Evolutionary conservation across 2,797 vertebrate species (phyloP).

Genomic region (Sarcoramphus papa): DNA sequence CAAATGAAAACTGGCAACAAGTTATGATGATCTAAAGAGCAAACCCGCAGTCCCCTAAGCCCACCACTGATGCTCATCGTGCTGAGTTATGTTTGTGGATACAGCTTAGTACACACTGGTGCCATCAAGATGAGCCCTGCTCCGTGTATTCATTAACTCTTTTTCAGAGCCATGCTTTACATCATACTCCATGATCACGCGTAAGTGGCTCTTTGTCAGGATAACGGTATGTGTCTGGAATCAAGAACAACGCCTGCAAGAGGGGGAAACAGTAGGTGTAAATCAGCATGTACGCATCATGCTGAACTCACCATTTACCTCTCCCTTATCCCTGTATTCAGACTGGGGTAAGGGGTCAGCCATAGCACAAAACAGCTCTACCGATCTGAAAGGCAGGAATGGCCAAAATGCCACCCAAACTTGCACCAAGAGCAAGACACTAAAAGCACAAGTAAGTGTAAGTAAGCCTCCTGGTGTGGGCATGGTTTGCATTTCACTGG

Average conservation of each 20-base stretch:
- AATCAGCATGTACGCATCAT: neutral
- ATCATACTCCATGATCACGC: neutral
- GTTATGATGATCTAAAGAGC: neutral
- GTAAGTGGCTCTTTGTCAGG: neutral
- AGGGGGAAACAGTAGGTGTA: neutral
- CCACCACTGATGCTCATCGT: rapidly evolving
- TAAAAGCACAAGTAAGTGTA: neutral
- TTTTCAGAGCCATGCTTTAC: neutral
- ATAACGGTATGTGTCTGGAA: neutral
- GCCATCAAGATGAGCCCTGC: neutral
- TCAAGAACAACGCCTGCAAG: neutral
- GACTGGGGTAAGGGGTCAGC: neutral
- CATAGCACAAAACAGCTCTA: neutral
- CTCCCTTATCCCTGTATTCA: neutral
- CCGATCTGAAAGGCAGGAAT: neutral
- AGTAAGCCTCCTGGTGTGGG: neutral
- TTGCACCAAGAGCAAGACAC: neutral
- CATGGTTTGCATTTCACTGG: neutral
- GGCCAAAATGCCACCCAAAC: neutral
- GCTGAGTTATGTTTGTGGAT: neutral
- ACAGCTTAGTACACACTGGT: neutral
- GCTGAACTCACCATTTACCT: neutral
- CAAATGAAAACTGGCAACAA: neutral
- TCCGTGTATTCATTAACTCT: neutral
- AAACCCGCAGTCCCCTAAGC: neutral